Evolutionary conservation across 53 echinoderm and acorn worm genomes (phyloP), one percentile per base, ranked within the genome.

Genomic region (Apostichopus leukothele): DNA sequence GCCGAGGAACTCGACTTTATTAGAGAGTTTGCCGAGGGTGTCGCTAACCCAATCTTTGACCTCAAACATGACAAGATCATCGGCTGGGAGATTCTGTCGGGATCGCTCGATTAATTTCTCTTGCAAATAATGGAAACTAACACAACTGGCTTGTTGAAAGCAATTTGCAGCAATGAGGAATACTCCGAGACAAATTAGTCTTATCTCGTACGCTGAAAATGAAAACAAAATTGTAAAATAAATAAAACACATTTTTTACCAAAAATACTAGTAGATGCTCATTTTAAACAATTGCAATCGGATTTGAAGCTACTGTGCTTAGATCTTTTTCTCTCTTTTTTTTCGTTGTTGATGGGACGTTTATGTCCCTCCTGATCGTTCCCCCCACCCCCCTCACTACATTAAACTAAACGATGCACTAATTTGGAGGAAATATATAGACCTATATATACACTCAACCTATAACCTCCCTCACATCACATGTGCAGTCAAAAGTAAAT

Each of bases 31-130:
- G 13, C 13, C 19, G 66, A 84, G 27, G 63, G 84, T 84, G 66
- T 84, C 39, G 1, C 61, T 61, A 4, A 84, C 84, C 84, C 84
- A 84, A 13, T 84, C 5, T 67, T 84, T 84, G 25, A 84, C 84
- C 22, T 84, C 84, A 16, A 26, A 66, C 3, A 66, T 63, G 23
- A 84, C 50, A 10, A 84, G 54, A 16, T 84, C 84, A 50, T 84
- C 84, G 13, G 84, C 26, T 7, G 84, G 63, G 9, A 84, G 84
- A 23, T 60, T 60, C 50, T 63, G 66, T 6, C 19, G 26, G 9
- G 84, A 23, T 50, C 84, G 84, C 21, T 84, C 84, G 1, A 67
- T 4, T 22, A 84, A 39, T 27, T 27, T 26, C 67, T 63, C 9
- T 25, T 39, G 84, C 3, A 84, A 60, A 16, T 61, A 5, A 23